These are phyloP conservation scores for Oegoconia quadripuncta DNA, from an alignment of 2,888 invertebrate genomes.

Conservation along the genomic window DNA sequence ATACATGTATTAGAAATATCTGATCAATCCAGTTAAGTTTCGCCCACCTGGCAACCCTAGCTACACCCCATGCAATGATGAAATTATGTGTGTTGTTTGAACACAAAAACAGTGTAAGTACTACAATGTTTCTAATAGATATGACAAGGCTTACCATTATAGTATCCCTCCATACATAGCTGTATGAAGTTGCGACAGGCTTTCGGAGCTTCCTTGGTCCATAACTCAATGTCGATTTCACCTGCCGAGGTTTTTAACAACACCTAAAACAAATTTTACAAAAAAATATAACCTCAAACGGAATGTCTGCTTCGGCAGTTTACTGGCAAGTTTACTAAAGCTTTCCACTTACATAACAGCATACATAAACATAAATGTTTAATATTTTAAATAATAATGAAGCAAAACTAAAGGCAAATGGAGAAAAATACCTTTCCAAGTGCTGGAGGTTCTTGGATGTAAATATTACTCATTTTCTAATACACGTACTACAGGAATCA, in stretches of 20 bases:
- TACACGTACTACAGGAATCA: not conserved
- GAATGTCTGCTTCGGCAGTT: not conserved
- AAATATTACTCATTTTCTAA: constrained; percentile 94
- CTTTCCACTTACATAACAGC: too few relatives aligned
- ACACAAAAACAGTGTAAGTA: too few relatives aligned
- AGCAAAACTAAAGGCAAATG: not conserved
- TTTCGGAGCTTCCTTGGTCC: constrained; percentile 97
- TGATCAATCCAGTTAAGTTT: too few relatives aligned
- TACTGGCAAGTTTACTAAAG: too few relatives aligned
- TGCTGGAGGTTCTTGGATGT: constrained; percentile 98
- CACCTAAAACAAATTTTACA: constrained; percentile 81
- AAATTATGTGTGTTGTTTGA: too few relatives aligned
- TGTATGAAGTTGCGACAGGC: constrained; percentile 97
- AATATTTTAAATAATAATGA: not conserved
- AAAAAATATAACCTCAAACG: not conserved
- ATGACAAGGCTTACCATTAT: constrained; percentile 85
- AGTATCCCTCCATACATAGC: constrained; percentile 97
- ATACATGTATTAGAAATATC: too few relatives aligned
- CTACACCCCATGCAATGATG: too few relatives aligned
- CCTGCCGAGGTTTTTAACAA: constrained; percentile 94
- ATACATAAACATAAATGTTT: too few relatives aligned
- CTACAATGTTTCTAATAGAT: too few relatives aligned
- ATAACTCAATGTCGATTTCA: constrained; percentile 98
- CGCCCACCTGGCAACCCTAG: too few relatives aligned
- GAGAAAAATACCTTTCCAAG: constrained; percentile 88